Evolutionary conservation across 1,140 invertebrate genomes (phyloP).

Genomic region (Drosophila prosaltans): DNA sequence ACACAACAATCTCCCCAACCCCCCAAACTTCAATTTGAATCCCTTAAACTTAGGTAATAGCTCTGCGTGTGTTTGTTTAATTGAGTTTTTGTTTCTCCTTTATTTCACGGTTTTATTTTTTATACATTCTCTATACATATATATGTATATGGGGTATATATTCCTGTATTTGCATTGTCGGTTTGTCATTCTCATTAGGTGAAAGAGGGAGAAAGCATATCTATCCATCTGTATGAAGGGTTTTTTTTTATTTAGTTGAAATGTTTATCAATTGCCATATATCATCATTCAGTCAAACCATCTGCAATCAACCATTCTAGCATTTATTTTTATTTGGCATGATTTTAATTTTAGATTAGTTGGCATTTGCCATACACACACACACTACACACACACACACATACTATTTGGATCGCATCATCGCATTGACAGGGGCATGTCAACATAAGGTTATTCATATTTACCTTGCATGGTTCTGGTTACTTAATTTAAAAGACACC

Average conservation of each 20-base stretch:
- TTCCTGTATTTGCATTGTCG: slow-evolving; percentile 39
- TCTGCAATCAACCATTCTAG: slow-evolving; percentile 36
- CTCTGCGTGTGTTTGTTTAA: slow-evolving; percentile 69
- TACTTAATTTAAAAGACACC: slow-evolving; percentile 82
- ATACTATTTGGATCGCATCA: slow-evolving; percentile 28
- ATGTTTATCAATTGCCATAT: slow-evolving; percentile 64
- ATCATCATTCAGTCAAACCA: slow-evolving; percentile 31
- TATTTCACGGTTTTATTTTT: slow-evolving; percentile 26
- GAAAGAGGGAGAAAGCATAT: slow-evolving; percentile 23
- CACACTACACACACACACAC: slow-evolving; percentile 17
- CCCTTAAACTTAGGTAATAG: slow-evolving; percentile 2
- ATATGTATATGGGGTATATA: too few relatives aligned
- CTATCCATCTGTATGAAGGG: slow-evolving; percentile 20
- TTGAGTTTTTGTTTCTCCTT: slow-evolving; percentile 60
- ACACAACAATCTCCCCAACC: neutral
- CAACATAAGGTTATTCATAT: slow-evolving; percentile 59
- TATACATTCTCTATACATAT: too few relatives aligned
- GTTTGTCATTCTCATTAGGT: slow-evolving; percentile 73
- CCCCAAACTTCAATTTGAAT: neutral
- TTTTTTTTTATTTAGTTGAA: neutral
- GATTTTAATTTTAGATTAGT: slow-evolving; percentile 81
- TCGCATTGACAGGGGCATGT: slow-evolving; percentile 51
- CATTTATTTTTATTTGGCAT: slow-evolving; percentile 45
- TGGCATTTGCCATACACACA: slow-evolving; percentile 29
- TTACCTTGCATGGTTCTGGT: slow-evolving; percentile 71